These are phyloP conservation scores for Carapus acus DNA, from an alignment of 2,797 vertebrate species.

Conservation along the genomic window DNA sequence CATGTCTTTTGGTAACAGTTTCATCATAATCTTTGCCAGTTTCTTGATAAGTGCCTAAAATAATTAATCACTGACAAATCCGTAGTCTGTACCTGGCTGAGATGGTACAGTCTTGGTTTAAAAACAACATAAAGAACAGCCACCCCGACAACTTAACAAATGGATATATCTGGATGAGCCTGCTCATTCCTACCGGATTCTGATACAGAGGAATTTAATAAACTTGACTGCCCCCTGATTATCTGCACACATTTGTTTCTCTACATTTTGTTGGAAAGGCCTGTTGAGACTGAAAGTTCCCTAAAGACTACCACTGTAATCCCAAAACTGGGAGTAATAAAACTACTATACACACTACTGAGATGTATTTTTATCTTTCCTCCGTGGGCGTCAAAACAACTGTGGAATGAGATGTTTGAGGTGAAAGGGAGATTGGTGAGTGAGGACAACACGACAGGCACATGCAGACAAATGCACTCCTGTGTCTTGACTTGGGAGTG, in stretches of 20 bases:
- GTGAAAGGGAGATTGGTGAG: too few relatives aligned
- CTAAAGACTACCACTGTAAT: constrained; percentile 75
- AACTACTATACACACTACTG: constrained; percentile 73
- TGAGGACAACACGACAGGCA: too few relatives aligned
- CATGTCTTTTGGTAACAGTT: constrained; percentile 42
- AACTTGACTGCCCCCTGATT: constrained; percentile 23
- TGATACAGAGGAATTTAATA: too few relatives aligned
- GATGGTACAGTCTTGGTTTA: constrained; percentile 51
- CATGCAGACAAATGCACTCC: too few relatives aligned
- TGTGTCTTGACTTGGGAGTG: too few relatives aligned
- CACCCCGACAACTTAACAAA: constrained; percentile 16
- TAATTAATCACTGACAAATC: constrained; percentile 63
- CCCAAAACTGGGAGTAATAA: constrained; percentile 75
- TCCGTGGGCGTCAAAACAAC: too few relatives aligned
- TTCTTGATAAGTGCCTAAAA: constrained; percentile 72
- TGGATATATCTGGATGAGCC: constrained; percentile 7
- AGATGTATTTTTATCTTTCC: constrained; percentile 22
- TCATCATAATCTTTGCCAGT: constrained; percentile 47
- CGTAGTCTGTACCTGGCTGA: constrained; percentile 35
- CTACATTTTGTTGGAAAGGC: constrained; percentile 53
- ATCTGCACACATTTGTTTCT: constrained; percentile 39
- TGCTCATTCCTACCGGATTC: too few relatives aligned
- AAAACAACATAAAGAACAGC: constrained; percentile 25
- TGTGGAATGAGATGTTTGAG: too few relatives aligned
- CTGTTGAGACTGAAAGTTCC: constrained; percentile 57